A percentile compares a stretch with the other conserved stretches of the same genome.
These are phyloP conservation scores for Pteromalus puparum DNA, from an alignment of 1,140 invertebrate genomes.

Conservation along the genomic window DNA sequence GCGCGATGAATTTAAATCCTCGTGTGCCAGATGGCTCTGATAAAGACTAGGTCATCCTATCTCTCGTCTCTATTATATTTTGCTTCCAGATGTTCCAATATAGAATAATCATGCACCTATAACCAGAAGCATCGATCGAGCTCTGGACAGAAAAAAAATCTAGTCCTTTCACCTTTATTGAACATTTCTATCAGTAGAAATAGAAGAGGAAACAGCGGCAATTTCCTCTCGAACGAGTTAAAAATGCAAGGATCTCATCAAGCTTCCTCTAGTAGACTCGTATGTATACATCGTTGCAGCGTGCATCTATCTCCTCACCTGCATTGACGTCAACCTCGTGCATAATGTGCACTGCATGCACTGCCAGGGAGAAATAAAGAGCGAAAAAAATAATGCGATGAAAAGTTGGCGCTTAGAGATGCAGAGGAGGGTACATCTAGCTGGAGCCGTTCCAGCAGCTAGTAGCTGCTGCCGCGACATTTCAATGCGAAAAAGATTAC, in stretches of 20 bases:
- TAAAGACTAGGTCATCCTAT: neutral
- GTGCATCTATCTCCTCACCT: neutral
- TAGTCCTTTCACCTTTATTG: neutral
- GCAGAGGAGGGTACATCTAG: neutral
- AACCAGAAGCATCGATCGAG: neutral
- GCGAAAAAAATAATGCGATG: neutral
- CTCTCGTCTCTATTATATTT: neutral
- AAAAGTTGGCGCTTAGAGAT: neutral
- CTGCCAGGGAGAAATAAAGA: neutral
- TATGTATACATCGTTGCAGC: neutral
- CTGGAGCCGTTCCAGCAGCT: neutral
- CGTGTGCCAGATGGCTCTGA: slow-evolving; percentile 7
- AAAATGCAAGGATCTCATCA: slow-evolving; percentile 2
- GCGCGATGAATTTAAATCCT: neutral
- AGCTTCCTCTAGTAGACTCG: neutral
- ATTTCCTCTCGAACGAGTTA: neutral
- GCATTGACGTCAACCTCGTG: slow-evolving; percentile 11
- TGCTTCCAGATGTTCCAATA: neutral
- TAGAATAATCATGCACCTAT: neutral
- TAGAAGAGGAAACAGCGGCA: neutral
- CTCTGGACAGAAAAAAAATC: neutral
- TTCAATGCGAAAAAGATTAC: neutral
- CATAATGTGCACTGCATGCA: neutral
- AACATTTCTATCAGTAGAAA: neutral
- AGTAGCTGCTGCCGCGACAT: neutral